These are phyloP conservation scores for Nezara viridula DNA, from an alignment of 2,888 invertebrate species.

Conservation along the genomic window DNA sequence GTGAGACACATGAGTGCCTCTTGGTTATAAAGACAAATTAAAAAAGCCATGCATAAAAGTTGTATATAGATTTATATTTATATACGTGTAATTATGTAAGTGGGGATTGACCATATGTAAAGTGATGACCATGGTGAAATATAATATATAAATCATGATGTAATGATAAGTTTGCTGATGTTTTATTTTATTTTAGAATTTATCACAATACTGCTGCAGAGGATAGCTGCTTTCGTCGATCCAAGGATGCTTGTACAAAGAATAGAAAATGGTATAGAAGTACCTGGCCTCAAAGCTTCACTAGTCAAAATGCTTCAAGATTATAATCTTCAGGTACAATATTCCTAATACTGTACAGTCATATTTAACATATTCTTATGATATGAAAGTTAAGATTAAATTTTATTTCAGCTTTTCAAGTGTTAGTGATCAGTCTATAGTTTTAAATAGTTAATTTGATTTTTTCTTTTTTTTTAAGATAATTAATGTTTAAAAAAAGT, in stretches of 20 bases:
- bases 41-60: too few relatives aligned
- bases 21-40: too few relatives aligned
- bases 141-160: too few relatives aligned
- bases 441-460: not conserved
- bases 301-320: slow-evolving; percentile 96
- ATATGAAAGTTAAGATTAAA: slow-evolving; percentile 1
- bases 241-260: slow-evolving; percentile 88
- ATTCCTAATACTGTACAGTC: not conserved
- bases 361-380: not conserved
- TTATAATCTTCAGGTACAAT: slow-evolving; percentile 86
- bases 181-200: slow-evolving; percentile 72
- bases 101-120: too few relatives aligned
- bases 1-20: too few relatives aligned
- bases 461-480: too few relatives aligned
- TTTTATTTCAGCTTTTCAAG: slow-evolving; percentile 18
- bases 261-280: slow-evolving; percentile 87
- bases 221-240: slow-evolving; percentile 88
- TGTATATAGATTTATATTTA: too few relatives aligned
- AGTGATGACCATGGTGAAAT: too few relatives aligned
- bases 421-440: not conserved
- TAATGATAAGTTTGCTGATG: too few relatives aligned
- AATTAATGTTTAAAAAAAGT: too few relatives aligned
- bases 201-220: slow-evolving; percentile 79
- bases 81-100: too few relatives aligned
- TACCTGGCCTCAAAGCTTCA: slow-evolving; percentile 90